Percentiles rank a stretch among this genome's conserved stretches.
Evolutionary conservation across 2,113 vertebrate species (phyloP).

Genomic region (Oenanthe melanoleuca): DNA sequence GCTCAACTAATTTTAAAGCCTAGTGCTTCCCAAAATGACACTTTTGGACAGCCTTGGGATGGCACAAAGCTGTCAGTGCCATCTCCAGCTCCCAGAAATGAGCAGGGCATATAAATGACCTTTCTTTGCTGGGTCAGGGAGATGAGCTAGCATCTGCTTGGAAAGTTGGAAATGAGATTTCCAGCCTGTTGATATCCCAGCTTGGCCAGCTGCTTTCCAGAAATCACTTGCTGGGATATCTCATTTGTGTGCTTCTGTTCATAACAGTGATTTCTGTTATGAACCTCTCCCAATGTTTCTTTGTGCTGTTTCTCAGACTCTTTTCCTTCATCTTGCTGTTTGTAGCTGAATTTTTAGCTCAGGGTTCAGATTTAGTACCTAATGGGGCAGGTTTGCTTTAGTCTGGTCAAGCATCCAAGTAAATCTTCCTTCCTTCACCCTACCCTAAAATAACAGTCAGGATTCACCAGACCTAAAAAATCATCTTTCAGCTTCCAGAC

Average conservation of each 20-base stretch:
- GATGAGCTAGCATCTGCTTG: background rate
- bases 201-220: background rate
- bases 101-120: background rate
- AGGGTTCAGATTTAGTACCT: background rate
- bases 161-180: background rate
- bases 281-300: background rate
- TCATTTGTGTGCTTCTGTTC: rapidly evolving
- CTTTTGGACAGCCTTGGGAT: background rate
- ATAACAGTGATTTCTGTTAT: too few relatives aligned
- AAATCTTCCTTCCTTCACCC: background rate
- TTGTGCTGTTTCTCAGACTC: background rate
- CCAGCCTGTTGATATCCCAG: background rate
- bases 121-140: background rate
- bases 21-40: background rate
- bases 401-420: background rate
- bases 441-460: background rate
- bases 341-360: background rate
- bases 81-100: background rate
- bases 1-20: background rate
- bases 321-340: rapidly evolving
- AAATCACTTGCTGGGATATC: background rate
- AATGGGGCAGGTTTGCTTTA: background rate
- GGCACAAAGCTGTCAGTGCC: background rate
- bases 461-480: background rate
- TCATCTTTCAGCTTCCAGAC: background rate